Percentiles rank a stretch among this genome's conserved stretches.
Evolutionary conservation across 2,888 invertebrate species (phyloP).

Genomic region (Molanna angustata): DNA sequence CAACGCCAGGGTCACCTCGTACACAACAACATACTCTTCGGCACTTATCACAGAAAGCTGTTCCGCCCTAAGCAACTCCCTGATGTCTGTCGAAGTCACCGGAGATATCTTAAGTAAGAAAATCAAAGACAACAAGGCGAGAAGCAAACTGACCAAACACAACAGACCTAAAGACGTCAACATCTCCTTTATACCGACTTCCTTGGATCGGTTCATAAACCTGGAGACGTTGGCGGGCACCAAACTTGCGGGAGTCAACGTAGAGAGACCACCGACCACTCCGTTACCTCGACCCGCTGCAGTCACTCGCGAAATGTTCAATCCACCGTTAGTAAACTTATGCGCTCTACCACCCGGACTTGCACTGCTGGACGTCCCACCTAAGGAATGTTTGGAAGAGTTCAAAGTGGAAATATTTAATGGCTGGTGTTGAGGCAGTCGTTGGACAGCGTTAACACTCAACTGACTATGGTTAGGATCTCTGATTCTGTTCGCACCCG

Average conservation of each 20-base stretch:
- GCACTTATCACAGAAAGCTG: constrained; percentile 43
- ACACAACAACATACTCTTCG: constrained; percentile 85
- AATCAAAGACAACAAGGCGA: constrained; percentile 79
- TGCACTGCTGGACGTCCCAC: constrained; percentile 56
- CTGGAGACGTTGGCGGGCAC: constrained; percentile 37
- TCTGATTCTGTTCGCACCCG: constrained; percentile 14
- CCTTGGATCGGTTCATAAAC: constrained; percentile 30
- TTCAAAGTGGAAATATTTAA: constrained; percentile 67
- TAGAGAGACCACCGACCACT: constrained; percentile 40
- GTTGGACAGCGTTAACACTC: constrained; percentile 49
- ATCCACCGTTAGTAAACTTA: constrained; percentile 52
- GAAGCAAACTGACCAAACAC: constrained; percentile 79
- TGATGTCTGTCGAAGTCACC: constrained; percentile 56
- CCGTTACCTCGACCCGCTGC: constrained; percentile 39
- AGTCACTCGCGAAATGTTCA: constrained; percentile 58
- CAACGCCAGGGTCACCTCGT: constrained; percentile 88
- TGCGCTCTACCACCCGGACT: constrained; percentile 56
- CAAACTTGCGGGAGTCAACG: constrained; percentile 38
- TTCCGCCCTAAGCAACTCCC: constrained; percentile 54
- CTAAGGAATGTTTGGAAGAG: constrained; percentile 63
- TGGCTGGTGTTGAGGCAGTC: constrained; percentile 61
- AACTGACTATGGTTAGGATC: constrained; percentile 42
- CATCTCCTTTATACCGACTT: constrained; percentile 60
- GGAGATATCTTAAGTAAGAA: constrained; percentile 84
- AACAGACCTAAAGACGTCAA: constrained; percentile 81